Evolutionary conservation across 2,888 invertebrate species (phyloP).

Genomic region (Eupelmus urozonus): DNA sequence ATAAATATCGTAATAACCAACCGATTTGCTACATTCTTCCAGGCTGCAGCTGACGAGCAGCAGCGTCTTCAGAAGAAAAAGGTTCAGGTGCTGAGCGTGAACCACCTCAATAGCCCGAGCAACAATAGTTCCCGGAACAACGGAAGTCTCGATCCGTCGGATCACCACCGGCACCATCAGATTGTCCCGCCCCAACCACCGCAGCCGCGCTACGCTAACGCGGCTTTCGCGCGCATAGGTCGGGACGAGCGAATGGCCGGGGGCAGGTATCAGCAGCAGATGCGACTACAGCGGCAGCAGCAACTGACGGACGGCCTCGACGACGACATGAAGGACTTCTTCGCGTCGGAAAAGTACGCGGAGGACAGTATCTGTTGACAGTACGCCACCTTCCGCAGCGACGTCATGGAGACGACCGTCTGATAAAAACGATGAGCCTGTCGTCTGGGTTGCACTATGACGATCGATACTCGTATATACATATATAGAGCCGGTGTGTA

Average conservation of each 20-base stretch:
- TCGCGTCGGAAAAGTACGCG: constrained; percentile 78
- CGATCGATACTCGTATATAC: no score
- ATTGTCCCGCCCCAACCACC: constrained; percentile 62
- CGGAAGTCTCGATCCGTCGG: constrained; percentile 69
- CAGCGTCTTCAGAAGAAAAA: constrained; percentile 74
- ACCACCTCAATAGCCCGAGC: constrained; percentile 79
- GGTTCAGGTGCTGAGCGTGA: constrained; percentile 81
- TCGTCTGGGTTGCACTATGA: no score
- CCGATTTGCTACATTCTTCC: background rate
- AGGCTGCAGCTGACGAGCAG: constrained; percentile 63
- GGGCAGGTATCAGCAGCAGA: constrained; percentile 16
- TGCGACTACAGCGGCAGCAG: constrained; percentile 1
- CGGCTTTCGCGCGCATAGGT: constrained; percentile 57
- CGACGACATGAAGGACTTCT: constrained; percentile 47
- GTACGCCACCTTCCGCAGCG: constrained; percentile 74
- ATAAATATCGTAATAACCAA: no score
- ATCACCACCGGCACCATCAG: constrained; percentile 69
- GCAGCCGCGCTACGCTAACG: constrained; percentile 58
- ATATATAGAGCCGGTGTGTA: no score
- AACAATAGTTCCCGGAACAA: constrained; percentile 78
- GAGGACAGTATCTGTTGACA: constrained; percentile 88
- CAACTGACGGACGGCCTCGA: constrained; percentile 32
- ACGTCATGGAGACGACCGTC: constrained; percentile 74
- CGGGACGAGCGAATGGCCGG: constrained; percentile 59
- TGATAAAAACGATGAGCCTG: constrained; percentile 61